phyloP scores from a whole-genome alignment of 1,140 invertebrate genomes.

The Rhagoletis pomonella region DNA sequence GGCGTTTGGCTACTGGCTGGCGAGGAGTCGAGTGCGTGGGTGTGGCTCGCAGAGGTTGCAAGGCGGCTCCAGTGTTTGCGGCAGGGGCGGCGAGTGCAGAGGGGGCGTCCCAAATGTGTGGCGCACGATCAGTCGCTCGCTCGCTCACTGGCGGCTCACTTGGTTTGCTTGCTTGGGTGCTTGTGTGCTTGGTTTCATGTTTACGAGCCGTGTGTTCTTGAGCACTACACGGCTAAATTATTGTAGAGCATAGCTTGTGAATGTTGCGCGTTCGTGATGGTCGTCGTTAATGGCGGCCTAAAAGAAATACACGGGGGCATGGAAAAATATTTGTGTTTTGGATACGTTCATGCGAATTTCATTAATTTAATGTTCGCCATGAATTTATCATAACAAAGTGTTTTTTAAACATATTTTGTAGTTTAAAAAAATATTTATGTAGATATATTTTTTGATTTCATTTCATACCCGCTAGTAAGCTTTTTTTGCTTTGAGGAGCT shows the following conservation, averaged over 20 bases:
- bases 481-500: neutral
- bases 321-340: slow-evolving; percentile 39
- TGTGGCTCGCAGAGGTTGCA: neutral
- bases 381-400: slow-evolving; percentile 18
- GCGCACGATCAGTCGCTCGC: neutral
- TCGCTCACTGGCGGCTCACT: neutral
- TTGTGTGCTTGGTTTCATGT: neutral
- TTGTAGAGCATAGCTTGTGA: neutral
- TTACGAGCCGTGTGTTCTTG: neutral
- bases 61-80: slow-evolving; percentile 15
- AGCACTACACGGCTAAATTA: neutral
- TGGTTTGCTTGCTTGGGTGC: neutral
- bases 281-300: slow-evolving; percentile 29
- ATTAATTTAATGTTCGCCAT: neutral
- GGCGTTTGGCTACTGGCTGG: slow-evolving; percentile 50
- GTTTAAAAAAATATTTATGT: slow-evolving; percentile 7
- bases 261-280: neutral
- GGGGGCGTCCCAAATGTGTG: neutral
- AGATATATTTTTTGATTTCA: neutral
- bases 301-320: slow-evolving; percentile 40
- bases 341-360: slow-evolving; percentile 46
- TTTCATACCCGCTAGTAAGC: slow-evolving; percentile 40
- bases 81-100: neutral
- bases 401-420: slow-evolving; percentile 34
- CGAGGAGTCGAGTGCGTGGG: slow-evolving; percentile 36